Percentiles rank a stretch among this genome's conserved stretches.
Evolutionary conservation across 2,113 vertebrate genomes (phyloP).

Genomic region (Brienomyrus brachyistius): DNA sequence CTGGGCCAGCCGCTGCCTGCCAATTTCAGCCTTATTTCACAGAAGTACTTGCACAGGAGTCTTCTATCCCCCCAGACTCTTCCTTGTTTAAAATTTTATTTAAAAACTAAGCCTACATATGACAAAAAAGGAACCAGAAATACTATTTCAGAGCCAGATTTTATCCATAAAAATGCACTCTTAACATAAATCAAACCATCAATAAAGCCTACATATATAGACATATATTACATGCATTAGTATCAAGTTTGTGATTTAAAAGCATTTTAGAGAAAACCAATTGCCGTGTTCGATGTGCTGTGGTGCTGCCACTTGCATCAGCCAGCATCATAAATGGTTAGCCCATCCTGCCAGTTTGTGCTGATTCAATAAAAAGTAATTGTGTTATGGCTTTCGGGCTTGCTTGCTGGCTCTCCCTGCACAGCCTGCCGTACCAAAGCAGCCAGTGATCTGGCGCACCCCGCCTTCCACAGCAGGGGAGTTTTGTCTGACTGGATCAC

Average conservation of each 20-base stretch:
- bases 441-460: neutral
- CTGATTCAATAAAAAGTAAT: constrained; percentile 60
- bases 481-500: neutral
- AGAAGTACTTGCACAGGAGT: neutral
- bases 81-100: neutral
- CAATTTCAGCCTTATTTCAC: constrained; percentile 7
- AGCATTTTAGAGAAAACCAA: constrained; percentile 23
- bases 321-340: constrained; percentile 44
- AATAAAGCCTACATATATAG: neutral
- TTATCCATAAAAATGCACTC: neutral
- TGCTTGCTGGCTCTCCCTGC: constrained; percentile 5
- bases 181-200: neutral
- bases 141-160: neutral
- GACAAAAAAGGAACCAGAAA: neutral
- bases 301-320: constrained; percentile 37
- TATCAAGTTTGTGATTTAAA: constrained; percentile 1
- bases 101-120: neutral
- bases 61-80: neutral
- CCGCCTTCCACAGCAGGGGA: neutral
- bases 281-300: neutral
- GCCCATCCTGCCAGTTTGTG: constrained; percentile 45
- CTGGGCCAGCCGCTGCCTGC: neutral
- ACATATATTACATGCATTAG: neutral
- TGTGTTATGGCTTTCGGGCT: constrained; percentile 39
- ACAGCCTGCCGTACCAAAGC: neutral